Base-by-base conservation (phyloP, 2,113 vertebrate genomes). In the Perccottus glenii region DNA sequence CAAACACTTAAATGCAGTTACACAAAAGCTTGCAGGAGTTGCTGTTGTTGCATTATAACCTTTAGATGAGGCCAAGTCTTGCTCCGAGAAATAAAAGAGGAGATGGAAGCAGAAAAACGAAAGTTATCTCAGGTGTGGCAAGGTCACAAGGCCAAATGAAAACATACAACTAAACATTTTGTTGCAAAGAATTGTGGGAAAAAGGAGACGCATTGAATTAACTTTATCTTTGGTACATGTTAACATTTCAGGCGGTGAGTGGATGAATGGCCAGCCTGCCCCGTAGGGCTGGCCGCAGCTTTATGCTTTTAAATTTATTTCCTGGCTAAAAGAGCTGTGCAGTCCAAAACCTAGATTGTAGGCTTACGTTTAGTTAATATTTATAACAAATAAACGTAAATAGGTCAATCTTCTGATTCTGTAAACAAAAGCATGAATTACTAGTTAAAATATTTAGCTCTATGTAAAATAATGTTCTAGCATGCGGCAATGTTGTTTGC, bases 1-100 rank as follows among this genome's bases (percentile, higher is more conserved):
- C 52, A 32, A 55, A 27, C 27, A 11, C 4, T 47, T 9, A 7
- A 49, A 16, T 36, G 40, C 5, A 11, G 70, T 33, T 43, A 10
- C 64, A 52, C 42, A 70, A 46, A 12, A 9, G 3, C 10, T 9
- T 36, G 14, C 14, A 47, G 43, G 38, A 70, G 57, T 12, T 12
- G 55, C 6, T 67, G 64, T 73, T 77, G 42, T 46, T 11, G 52
- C 52, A 12, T 46, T 14, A n/a, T 73, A 62, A 81, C 72, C 70
- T 84, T 79, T 77, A 38, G 45, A 73, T 33, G 36, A 62, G 55
- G 50, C 42, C 49, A 69, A 44, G 48, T 63, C 69, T 53, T 38
- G 35, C 71, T 46, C 47, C 48, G 15, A 40, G 70, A 67, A 65
- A 65, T 14, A 63, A 42, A 67, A 46, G 58, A 44, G 59, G 16